Percentiles rank a stretch among this genome's conserved stretches.
phyloP scores from a whole-genome alignment of 1,140 invertebrate species.

The Venturia canescens region DNA sequence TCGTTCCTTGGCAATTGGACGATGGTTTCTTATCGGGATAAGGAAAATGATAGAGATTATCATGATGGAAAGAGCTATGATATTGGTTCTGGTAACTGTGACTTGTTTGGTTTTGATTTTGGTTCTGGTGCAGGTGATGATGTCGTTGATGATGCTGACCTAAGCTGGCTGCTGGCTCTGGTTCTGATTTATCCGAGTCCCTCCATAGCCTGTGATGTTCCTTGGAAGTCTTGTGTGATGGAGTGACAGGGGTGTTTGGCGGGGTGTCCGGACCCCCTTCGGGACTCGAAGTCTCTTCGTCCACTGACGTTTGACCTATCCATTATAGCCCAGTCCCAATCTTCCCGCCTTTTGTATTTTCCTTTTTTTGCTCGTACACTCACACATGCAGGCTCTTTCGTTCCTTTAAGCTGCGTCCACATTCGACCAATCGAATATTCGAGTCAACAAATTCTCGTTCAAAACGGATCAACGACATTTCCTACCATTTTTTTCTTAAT shows the following conservation, averaged over 20 bases:
- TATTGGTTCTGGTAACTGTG: constrained; percentile 45
- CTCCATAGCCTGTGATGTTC: constrained; percentile 63
- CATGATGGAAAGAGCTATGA: constrained; percentile 55
- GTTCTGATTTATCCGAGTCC: constrained; percentile 63
- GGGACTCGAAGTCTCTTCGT: constrained; percentile 77
- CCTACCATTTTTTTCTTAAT: too few species aligned
- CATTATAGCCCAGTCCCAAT: constrained; percentile 76
- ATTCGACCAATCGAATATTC: too few species aligned
- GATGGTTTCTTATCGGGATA: constrained; percentile 60
- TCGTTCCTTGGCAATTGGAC: constrained; percentile 56
- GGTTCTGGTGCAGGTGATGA: constrained; percentile 57
- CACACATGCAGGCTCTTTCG: constrained; percentile 14
- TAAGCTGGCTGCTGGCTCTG: constrained; percentile 67
- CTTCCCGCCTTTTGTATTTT: constrained; percentile 65
- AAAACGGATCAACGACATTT: too few species aligned
- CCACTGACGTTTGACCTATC: constrained; percentile 76
- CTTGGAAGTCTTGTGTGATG: constrained; percentile 72
- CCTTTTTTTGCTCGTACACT: constrained; percentile 19
- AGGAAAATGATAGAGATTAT: constrained; percentile 53
- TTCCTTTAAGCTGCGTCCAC: too few species aligned
- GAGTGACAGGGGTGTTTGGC: constrained; percentile 77
- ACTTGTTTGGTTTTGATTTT: constrained; percentile 54
- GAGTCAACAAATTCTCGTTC: too few species aligned
- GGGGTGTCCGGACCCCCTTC: constrained; percentile 79
- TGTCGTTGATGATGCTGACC: constrained; percentile 70